These are phyloP conservation scores for Aphelenchoides avenae DNA, from an alignment of 1,140 invertebrate genomes.

Conservation along the genomic window DNA sequence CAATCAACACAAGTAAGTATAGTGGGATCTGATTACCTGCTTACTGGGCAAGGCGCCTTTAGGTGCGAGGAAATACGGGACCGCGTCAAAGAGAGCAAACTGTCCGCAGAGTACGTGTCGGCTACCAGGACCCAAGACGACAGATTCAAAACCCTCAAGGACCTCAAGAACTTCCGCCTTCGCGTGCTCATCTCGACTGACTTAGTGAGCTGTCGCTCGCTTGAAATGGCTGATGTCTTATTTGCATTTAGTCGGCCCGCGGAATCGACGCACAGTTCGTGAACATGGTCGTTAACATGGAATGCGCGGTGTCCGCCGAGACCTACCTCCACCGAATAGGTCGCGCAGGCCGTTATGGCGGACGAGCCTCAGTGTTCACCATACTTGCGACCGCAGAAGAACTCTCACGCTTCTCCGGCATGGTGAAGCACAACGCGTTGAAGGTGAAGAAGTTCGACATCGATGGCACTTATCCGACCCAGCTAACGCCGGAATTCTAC, in stretches of 20 bases:
- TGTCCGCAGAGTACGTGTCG: slow-evolving; percentile 70
- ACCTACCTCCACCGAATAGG: slow-evolving; percentile 94
- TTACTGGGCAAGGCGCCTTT: slow-evolving; percentile 55
- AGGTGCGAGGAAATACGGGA: slow-evolving; percentile 19
- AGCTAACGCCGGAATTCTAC: slow-evolving; percentile 24
- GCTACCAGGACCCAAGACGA: slow-evolving; percentile 74
- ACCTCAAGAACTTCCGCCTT: slow-evolving; percentile 72
- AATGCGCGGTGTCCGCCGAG: slow-evolving; percentile 73
- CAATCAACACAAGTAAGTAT: slow-evolving; percentile 70
- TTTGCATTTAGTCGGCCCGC: slow-evolving; percentile 61
- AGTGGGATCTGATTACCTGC: slow-evolving; percentile 2
- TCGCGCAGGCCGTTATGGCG: slow-evolving; percentile 76
- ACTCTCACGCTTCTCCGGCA: slow-evolving; percentile 8
- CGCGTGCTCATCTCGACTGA: slow-evolving; percentile 85
- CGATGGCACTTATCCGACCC: slow-evolving; percentile 2
- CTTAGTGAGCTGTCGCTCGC: slow-evolving; percentile 63
- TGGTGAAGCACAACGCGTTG: slow-evolving; percentile 18
- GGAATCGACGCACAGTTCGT: slow-evolving; percentile 86
- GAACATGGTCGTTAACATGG: slow-evolving; percentile 87
- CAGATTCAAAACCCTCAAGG: slow-evolving; percentile 71
- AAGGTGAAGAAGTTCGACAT: slow-evolving; percentile 26
- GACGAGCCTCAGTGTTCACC: slow-evolving; percentile 28
- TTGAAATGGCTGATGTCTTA: slow-evolving; percentile 24
- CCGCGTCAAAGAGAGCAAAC: slow-evolving; percentile 66
- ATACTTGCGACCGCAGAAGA: slow-evolving; percentile 25